Evolutionary conservation across 1,140 invertebrate genomes (phyloP), one percentile per base, ranked within the genome.

Genomic region (Sycophila sp.): DNA sequence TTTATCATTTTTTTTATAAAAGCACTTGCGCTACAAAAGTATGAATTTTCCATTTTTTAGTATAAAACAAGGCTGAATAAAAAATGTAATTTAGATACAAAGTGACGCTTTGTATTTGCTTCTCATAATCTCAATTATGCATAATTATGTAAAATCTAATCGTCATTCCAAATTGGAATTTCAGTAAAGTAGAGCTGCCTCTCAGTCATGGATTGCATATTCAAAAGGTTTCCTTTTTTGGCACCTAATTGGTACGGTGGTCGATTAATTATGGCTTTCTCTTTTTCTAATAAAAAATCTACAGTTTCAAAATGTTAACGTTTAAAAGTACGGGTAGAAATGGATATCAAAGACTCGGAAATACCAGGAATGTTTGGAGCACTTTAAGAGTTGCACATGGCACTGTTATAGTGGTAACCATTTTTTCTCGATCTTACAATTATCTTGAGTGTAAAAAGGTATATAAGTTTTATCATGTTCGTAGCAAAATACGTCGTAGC

Each of bases 21-120:
- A 72, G 47, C 51, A 56, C 47, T 62, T 67, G 63, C 58, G 56
- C 58, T 66, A 68, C 53, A 73, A 73, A 73, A 73, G 58, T 62
- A 68, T 45, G 11, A 51, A 55, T 64, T 58, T 38, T 49, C 30
- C 13, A 38, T 34, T 26, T 58, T 47, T 67, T 34, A 17, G 47
- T n/a, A 36, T 56, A 62, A 69, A 69, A 34, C 49, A 49, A 68
- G 32, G 8, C n/a, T 19, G 22, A 67, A 64, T 68, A 56, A 58
- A 30, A 42, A 68, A 38, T 47, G 24, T 58, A 64, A 55, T 58
- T 56, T 47, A 17, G 17, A n/a, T 55, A 62, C 19, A 62, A 63
- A 63, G 60, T 53, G 5, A 38, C 38, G 32, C 24, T 40, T 6
- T 55, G 24, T 38, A 36, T 56, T 51, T 34, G 36, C 7, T 2